These are phyloP conservation scores for Hydrotaea cyrtoneurina DNA, from an alignment of 2,888 invertebrate genomes.

Conservation along the genomic window DNA sequence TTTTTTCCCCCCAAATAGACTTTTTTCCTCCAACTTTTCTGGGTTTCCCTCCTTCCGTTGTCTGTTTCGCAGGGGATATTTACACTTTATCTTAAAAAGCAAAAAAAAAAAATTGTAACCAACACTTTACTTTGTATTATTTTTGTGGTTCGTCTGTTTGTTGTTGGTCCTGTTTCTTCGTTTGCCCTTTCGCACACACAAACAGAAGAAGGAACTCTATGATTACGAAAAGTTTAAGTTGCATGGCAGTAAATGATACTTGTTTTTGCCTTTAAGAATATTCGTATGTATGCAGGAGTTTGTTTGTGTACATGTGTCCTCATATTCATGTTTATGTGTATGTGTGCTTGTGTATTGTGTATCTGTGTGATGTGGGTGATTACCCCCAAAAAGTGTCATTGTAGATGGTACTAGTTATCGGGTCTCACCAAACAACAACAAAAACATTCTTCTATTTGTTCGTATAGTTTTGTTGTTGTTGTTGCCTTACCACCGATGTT, in stretches of 20 bases:
- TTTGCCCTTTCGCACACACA: neutral
- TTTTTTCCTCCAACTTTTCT: conserved; percentile 29
- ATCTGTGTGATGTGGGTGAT: conserved; percentile 42
- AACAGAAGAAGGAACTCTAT: neutral
- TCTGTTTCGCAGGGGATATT: conserved; percentile 10
- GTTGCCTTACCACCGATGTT: neutral
- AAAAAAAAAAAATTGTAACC: conserved; percentile 13
- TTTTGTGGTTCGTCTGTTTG: conserved; percentile 14
- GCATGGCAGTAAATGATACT: conserved; percentile 21
- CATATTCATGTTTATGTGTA: neutral
- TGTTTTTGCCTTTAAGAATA: neutral
- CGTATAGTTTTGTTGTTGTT: neutral
- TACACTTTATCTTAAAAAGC: conserved; percentile 38
- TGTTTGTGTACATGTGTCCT: too few relatives aligned
- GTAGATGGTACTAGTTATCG: conserved; percentile 53
- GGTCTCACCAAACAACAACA: conserved; percentile 38
- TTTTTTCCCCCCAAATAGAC: neutral
- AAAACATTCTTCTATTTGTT: conserved; percentile 47
- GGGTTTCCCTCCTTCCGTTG: neutral
- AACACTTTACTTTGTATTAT: conserved; percentile 26
- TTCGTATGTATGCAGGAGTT: neutral
- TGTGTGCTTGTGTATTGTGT: neutral
- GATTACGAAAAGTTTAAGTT: conserved; percentile 26
- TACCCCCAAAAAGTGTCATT: conserved; percentile 51
- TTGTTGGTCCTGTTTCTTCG: neutral